Percentiles rank a stretch among this genome's conserved stretches.
Evolutionary conservation across 2,888 invertebrate genomes (phyloP).

Genomic region (Rotaria sp.): DNA sequence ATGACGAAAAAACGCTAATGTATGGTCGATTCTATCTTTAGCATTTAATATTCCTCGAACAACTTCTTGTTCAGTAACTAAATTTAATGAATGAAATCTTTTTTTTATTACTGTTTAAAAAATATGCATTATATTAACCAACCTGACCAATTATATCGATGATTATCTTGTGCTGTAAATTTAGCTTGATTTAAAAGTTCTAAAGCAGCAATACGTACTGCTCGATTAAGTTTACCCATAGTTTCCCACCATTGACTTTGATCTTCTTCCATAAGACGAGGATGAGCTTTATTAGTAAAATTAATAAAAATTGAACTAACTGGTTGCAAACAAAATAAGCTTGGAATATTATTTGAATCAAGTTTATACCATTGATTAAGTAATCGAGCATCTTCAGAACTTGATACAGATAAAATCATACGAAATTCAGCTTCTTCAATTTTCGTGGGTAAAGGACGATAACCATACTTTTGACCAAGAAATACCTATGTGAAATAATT

Average conservation of each 20-base stretch:
- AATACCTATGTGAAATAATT: constrained; percentile 64
- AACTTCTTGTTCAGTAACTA: constrained; percentile 93
- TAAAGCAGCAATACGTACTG: constrained; percentile 80
- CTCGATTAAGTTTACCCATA: constrained; percentile 83
- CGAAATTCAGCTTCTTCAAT: constrained; percentile 69
- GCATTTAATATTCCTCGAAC: constrained; percentile 87
- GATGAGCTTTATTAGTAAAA: constrained; percentile 86
- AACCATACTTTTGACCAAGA: constrained; percentile 93
- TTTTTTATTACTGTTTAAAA: background rate
- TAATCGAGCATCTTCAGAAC: constrained; percentile 31
- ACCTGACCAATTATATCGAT: constrained; percentile 41
- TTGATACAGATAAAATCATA: constrained; percentile 27
- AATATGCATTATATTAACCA: background rate
- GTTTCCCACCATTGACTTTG: constrained; percentile 97
- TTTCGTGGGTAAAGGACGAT: constrained; percentile 89
- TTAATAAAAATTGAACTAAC: constrained; percentile 85
- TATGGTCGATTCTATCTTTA: constrained; percentile 86
- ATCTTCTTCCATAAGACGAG: constrained; percentile 87
- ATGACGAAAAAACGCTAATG: constrained; percentile 79
- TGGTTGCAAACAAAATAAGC: constrained; percentile 68
- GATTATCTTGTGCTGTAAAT: constrained; percentile 34
- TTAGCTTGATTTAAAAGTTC: constrained; percentile 67
- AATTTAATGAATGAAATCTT: background rate
- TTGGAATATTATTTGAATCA: constrained; percentile 68
- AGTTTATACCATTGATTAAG: constrained; percentile 62